phyloP scores from a whole-genome alignment of 1,140 invertebrate species.

The Mylabris phalerata region DNA sequence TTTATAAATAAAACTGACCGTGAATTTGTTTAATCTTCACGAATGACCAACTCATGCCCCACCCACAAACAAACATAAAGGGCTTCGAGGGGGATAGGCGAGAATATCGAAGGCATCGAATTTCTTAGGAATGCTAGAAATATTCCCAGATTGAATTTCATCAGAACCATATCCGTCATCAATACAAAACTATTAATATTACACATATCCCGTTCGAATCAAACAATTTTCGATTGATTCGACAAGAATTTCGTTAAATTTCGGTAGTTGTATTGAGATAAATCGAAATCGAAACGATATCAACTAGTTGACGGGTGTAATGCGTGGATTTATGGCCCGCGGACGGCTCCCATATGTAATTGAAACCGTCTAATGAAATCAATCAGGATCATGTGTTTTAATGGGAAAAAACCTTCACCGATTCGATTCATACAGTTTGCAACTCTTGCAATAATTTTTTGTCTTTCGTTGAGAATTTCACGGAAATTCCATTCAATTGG shows the following conservation, averaged over 20 bases:
- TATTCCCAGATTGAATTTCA: background rate
- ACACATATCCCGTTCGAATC: background rate
- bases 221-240: background rate
- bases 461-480: background rate
- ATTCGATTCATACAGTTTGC: background rate
- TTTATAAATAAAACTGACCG: constrained; percentile 18
- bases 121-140: background rate
- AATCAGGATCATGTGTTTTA: constrained; percentile 13
- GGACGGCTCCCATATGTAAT: constrained; percentile 20
- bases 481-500: too few relatives aligned
- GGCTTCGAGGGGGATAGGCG: constrained; percentile 21
- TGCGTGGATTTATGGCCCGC: constrained; percentile 22
- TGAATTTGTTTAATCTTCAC: constrained; percentile 19
- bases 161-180: too few relatives aligned
- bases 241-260: background rate
- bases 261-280: background rate
- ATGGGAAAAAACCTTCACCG: constrained; percentile 7
- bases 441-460: background rate
- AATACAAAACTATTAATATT: too few relatives aligned
- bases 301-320: background rate
- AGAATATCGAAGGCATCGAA: background rate
- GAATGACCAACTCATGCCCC: constrained; percentile 11
- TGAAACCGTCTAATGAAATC: constrained; percentile 9
- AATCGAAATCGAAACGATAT: constrained; percentile 1
- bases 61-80: constrained; percentile 26